These are phyloP conservation scores for Temnothorax unifasciatus DNA, from an alignment of 2,888 invertebrate species.

Conservation along the genomic window DNA sequence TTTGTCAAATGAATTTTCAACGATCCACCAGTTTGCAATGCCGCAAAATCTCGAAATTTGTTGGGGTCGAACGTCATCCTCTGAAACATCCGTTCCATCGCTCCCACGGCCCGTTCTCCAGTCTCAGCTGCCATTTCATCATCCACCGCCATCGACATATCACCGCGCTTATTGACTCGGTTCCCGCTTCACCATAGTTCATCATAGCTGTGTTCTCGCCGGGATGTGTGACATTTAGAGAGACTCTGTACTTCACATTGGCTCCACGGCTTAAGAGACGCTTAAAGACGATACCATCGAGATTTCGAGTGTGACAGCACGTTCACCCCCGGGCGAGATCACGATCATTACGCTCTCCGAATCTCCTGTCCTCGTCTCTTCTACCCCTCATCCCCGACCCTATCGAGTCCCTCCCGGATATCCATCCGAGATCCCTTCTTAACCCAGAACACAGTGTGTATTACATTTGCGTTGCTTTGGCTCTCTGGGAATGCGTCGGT, in stretches of 20 bases:
- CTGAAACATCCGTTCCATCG: slow-evolving; percentile 11
- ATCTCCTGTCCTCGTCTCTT: slow-evolving; percentile 29
- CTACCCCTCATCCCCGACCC: not conserved
- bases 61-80: slow-evolving; percentile 65
- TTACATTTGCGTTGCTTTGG: slow-evolving; percentile 87
- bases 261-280: not conserved
- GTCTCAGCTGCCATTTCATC: slow-evolving; percentile 55
- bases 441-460: slow-evolving; percentile 83
- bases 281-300: slow-evolving; percentile 42
- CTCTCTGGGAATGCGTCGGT: slow-evolving; percentile 89
- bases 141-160: slow-evolving; percentile 68
- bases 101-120: slow-evolving; percentile 35
- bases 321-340: slow-evolving; percentile 70
- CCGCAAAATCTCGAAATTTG: slow-evolving; percentile 38
- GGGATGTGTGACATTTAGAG: slow-evolving; percentile 61
- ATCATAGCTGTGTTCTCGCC: slow-evolving; percentile 72
- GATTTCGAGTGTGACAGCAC: slow-evolving; percentile 24
- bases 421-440: slow-evolving; percentile 53
- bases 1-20: not conserved
- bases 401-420: slow-evolving; percentile 19
- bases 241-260: not conserved
- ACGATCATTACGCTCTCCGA: slow-evolving; percentile 54
- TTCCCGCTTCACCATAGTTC: slow-evolving; percentile 75
- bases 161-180: slow-evolving; percentile 76
- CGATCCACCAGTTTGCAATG: not conserved